Evolutionary conservation across 2,113 vertebrate species (phyloP), one percentile per base, ranked within the genome.

Genomic region (Synodontis membranacea): DNA sequence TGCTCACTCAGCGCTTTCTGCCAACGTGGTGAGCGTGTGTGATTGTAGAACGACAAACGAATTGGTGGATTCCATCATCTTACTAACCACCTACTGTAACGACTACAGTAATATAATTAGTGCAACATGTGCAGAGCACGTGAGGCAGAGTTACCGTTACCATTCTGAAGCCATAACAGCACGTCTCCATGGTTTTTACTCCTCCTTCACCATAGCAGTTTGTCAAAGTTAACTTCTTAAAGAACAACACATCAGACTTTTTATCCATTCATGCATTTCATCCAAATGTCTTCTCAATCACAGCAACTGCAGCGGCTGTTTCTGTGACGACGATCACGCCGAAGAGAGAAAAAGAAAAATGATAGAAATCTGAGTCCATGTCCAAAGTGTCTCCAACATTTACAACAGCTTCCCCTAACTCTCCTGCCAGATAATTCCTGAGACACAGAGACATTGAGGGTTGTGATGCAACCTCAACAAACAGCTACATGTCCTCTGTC

Each of bases 381-480:
- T 64, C 80, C 12, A 64, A 66, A 68, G 34, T 37, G 62, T 70
- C 82, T 83, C 42, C 44, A 72, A 39, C 82, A 70, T 70, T 52
- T 25, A 48, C 21, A 50, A 39, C 48, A 84, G 83, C n/a, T 84
- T 78, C 28, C 17, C 44, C 62, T 2, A 70, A 83, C 62, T 48
- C 46, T 37, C n/a, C 28, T 28, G 31, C 46, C 1, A 5, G 44
- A 60, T 46, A 64, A 64, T 85, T 75, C 56, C 39, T 50, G 83
- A 84, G 28, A 60, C 39, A 1, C 52, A 76, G 60, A 78, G 39
- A 78, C 44, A 64, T 28, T 12, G 21, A 44, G 39, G 66, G 44
- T 28, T 58, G 42, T 86, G 85, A 86, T 86, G 85, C 85, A 86
- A 86, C 39, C 28, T 44, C 44, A 39, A 56, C 52, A 44, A 81